Evolutionary conservation across 2,797 vertebrate species (phyloP).

Genomic region (Holocentrus rufus): DNA sequence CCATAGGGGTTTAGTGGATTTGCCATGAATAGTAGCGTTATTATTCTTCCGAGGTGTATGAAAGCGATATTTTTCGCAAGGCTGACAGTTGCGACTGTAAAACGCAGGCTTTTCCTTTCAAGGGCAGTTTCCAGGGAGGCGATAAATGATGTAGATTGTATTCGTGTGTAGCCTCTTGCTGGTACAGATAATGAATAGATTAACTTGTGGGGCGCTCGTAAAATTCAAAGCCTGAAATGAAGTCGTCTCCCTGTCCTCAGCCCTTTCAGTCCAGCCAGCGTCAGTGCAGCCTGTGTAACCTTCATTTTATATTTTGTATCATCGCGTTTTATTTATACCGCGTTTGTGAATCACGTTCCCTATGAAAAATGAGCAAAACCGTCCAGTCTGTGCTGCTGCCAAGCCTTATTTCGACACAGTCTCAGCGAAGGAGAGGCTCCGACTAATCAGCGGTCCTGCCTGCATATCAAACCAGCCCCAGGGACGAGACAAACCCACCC

Average conservation of each 20-base stretch:
- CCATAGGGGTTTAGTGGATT: too few relatives aligned
- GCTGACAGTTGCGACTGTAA: slow-evolving; percentile 33
- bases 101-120: not conserved
- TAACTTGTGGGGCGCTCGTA: slow-evolving; percentile 2
- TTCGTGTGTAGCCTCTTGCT: not conserved
- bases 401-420: slow-evolving; percentile 43
- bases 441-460: slow-evolving; percentile 8
- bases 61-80: too few relatives aligned
- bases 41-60: too few relatives aligned
- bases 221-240: not conserved
- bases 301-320: not conserved
- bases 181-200: not conserved
- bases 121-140: slow-evolving; percentile 7
- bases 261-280: not conserved
- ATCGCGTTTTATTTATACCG: not conserved
- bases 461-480: slow-evolving; percentile 17
- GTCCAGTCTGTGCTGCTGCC: slow-evolving; percentile 33
- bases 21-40: too few relatives aligned
- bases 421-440: slow-evolving; percentile 22
- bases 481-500: slow-evolving; percentile 25
- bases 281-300: too few relatives aligned
- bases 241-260: not conserved
- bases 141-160: not conserved
- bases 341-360: too few relatives aligned
- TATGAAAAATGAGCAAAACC: slow-evolving; percentile 31